Evolutionary conservation across 2,888 invertebrate genomes (phyloP).

Genomic region (Drosophila diplacantha): DNA sequence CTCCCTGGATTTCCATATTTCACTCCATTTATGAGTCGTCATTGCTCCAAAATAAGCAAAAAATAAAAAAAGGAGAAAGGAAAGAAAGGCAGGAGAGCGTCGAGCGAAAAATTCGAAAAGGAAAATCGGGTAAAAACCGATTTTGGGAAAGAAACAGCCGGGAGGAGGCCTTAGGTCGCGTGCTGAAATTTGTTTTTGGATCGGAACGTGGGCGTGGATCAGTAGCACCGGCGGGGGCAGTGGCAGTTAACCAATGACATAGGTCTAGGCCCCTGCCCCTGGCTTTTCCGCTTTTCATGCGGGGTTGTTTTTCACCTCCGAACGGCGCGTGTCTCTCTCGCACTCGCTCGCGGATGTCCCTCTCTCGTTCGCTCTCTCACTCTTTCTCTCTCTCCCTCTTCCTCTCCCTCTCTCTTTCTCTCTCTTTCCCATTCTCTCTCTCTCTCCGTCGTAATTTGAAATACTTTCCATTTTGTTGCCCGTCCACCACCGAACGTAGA

Average conservation of each 20-base stretch:
- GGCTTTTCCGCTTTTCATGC: slow-evolving; percentile 9
- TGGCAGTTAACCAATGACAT: slow-evolving; percentile 67
- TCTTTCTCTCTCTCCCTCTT: slow-evolving; percentile 3
- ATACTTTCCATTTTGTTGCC: slow-evolving; percentile 71
- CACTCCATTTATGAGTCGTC: slow-evolving; percentile 68
- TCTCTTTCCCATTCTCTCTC: slow-evolving; percentile 13
- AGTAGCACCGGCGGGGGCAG: slow-evolving; percentile 4
- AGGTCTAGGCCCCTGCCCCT: slow-evolving; percentile 12
- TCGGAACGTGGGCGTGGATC: slow-evolving; percentile 33
- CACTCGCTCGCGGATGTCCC: background rate
- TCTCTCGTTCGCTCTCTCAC: too few species aligned
- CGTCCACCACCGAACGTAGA: slow-evolving; percentile 1
- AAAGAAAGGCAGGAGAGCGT: slow-evolving; percentile 13
- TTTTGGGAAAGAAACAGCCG: slow-evolving; percentile 18
- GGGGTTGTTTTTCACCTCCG: slow-evolving; percentile 59
- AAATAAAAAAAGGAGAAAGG: background rate
- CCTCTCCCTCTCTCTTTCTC: slow-evolving; percentile 12
- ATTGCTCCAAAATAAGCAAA: slow-evolving; percentile 48
- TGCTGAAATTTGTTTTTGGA: slow-evolving; percentile 62
- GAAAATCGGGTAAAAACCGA: slow-evolving; percentile 17
- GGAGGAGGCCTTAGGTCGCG: slow-evolving; percentile 50
- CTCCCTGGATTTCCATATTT: slow-evolving; percentile 50
- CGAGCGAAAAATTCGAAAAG: slow-evolving; percentile 17
- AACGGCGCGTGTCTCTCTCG: slow-evolving; percentile 57
- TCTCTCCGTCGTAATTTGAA: slow-evolving; percentile 61